Percentiles rank a stretch among this genome's conserved stretches.
Evolutionary conservation across 2,888 invertebrate species (phyloP).

Genomic region (Andrena flavipes): DNA sequence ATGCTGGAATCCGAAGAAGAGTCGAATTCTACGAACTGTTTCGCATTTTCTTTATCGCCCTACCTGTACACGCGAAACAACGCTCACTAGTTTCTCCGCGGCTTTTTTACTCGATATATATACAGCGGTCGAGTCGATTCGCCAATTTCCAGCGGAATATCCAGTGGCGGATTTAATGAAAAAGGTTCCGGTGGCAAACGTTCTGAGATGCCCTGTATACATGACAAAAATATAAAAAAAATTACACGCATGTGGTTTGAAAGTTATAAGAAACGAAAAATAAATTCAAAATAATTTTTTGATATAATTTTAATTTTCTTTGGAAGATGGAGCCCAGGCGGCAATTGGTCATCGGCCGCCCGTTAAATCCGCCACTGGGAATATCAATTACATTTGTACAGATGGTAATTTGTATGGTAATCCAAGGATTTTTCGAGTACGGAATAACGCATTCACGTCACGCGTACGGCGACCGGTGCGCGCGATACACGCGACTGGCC

Average conservation of each 20-base stretch:
- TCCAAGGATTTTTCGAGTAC: constrained; percentile 18
- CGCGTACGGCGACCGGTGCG: not conserved
- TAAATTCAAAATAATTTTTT: no score
- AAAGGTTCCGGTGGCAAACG: no score
- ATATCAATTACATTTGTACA: constrained; percentile 16
- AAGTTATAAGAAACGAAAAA: no score
- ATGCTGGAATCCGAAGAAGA: no score
- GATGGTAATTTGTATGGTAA: constrained; percentile 26
- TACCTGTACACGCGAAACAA: not conserved
- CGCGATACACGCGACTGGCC: constrained; percentile 9
- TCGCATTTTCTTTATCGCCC: not conserved
- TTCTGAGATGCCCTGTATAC: no score
- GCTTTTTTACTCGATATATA: not conserved
- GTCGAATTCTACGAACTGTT: not conserved
- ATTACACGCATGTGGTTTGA: no score
- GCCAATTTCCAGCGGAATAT: not conserved
- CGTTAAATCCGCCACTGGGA: not conserved
- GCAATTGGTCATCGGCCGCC: no score
- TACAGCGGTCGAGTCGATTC: not conserved
- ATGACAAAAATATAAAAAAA: no score
- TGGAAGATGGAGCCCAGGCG: no score
- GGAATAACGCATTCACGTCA: constrained; percentile 34
- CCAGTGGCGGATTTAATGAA: no score
- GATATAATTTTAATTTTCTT: no score
- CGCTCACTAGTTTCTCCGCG: no score